Evolutionary conservation across 2,113 vertebrate species (phyloP), one percentile per base, ranked within the genome.

Genomic region (Oncorhynchus mykiss): DNA sequence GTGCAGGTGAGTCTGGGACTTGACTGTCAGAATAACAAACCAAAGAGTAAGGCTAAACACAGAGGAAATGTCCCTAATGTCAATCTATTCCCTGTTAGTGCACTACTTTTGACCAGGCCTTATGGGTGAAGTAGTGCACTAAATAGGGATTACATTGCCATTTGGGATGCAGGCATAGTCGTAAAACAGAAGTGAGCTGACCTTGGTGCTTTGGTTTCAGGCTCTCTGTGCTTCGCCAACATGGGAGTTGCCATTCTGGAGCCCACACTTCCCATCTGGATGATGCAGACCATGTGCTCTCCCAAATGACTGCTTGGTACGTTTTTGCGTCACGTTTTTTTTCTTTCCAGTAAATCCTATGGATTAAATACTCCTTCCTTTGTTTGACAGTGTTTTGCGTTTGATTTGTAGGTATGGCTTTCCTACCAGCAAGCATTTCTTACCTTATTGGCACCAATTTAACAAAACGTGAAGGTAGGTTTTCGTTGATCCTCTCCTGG

Each of bases 231-330:
- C 80, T 95, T 97, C 77, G 94, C 95, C 67, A 98, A 98, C 84
- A 97, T 96, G 96, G 96, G 95, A 0, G 94, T 97, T 22, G 96
- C 96, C 77, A 96, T 97, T 68, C 86, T 97, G 49, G 97, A 98
- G 77, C 95, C 96, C 57, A 97, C 96, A 0, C 85, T 98, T 73
- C 97, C 97, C 62, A 96, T 98, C 86, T 98, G 97, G 96, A 98
- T 97, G 96, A 93, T 98, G 93, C 94, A 95, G 90, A 97, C 95
- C 80, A 96, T 98, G 96, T 97, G 96, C 74, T 94, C 95, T 31
- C 93, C 95, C 0, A 94, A 94, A 60, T 98, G 95, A 95, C 95
- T 96, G 72, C 93, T 98, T 3, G 97, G 96, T 97, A 87, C 7
- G 85, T 68, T 54, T 48, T 18, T 39, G 14, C 16, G 14, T 54